Base-by-base conservation (phyloP, 2,888 invertebrate genomes). In the Leucoptera coffeella region DNA sequence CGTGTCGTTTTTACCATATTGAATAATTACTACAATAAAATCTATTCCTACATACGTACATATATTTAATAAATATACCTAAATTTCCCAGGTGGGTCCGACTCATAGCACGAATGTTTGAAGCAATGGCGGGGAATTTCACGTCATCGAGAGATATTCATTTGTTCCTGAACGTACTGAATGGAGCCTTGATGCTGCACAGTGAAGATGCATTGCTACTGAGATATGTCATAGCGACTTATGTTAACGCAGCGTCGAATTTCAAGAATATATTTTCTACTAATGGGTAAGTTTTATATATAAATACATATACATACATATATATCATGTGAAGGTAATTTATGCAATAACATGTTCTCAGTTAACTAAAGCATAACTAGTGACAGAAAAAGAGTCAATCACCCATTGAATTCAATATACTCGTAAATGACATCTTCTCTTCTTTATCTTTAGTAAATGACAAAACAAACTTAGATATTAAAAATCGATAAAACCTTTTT, bases 201-300 rank as follows among this genome's bases (percentile, higher is more conserved):
- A 93, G 95, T 35, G 96, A 97, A 59, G 97, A 99, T 53, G 87
- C 94, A 0, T 84, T 95, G 30, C 90, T 99, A 41, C 77, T 99
- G 31, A 76, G 99, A 47, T 91, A 92, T 50, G 95, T 96, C 12
- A 88, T 95, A 59, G 95, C 97, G 0, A 94, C 95, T 0, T 96
- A 93, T 45, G 93, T 99, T 32, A 97, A 97, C 54, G 95, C 94
- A 1, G 92, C 93, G 0, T 91, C 92, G 41, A 95, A 97, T 62
- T 99, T 99, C 56, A 97, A 96, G 62, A 96, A 95, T 48, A 93
- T 99, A 35, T 99, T 99, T 57, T 93, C 96, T 1, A 92, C 91
- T 8, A 96, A 95, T 49, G 96, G 96, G 77, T 86, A 57, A 41
- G 71, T 47, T 12, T 26, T 6, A 17, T 17, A 9, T n/a, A n/a